A percentile compares a stretch with the other conserved stretches of the same genome.
phyloP scores from a whole-genome alignment of 2,888 invertebrate genomes.

The Bembecia ichneumoniformis region DNA sequence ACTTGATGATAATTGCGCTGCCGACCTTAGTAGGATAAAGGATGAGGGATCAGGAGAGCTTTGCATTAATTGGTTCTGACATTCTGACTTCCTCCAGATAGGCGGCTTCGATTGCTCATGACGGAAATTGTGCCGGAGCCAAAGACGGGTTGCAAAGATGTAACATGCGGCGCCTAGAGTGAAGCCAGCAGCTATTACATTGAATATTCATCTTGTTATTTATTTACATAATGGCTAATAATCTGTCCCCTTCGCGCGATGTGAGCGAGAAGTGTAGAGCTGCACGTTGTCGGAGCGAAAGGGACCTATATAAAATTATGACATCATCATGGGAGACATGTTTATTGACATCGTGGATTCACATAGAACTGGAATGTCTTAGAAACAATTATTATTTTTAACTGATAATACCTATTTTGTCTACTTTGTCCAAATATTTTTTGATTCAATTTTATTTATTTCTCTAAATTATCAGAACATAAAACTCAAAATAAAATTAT shows the following conservation, averaged over 20 bases:
- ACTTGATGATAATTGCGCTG: no score
- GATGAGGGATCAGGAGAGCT: no score
- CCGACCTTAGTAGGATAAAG: no score
- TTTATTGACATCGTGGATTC: neutral
- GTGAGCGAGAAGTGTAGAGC: neutral
- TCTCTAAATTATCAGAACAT: no score
- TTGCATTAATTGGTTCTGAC: no score
- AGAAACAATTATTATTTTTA: no score
- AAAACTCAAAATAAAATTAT: no score
- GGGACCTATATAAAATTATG: constrained; percentile 21
- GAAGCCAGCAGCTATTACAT: constrained; percentile 2
- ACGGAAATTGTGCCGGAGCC: neutral
- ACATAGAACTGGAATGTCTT: neutral
- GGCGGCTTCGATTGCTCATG: no score
- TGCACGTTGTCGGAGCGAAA: constrained; percentile 6
- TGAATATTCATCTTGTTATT: constrained; percentile 9
- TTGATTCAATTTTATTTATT: no score
- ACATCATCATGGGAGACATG: constrained; percentile 19
- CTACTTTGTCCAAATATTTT: no score
- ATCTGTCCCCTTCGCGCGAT: neutral
- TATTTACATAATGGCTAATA: constrained; percentile 9
- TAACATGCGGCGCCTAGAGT: neutral
- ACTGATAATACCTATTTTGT: no score
- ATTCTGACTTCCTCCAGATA: no score
- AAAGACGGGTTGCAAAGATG: neutral